These are phyloP conservation scores for Hyla sarda DNA, from an alignment of 2,113 vertebrate genomes.

Conservation along the genomic window DNA sequence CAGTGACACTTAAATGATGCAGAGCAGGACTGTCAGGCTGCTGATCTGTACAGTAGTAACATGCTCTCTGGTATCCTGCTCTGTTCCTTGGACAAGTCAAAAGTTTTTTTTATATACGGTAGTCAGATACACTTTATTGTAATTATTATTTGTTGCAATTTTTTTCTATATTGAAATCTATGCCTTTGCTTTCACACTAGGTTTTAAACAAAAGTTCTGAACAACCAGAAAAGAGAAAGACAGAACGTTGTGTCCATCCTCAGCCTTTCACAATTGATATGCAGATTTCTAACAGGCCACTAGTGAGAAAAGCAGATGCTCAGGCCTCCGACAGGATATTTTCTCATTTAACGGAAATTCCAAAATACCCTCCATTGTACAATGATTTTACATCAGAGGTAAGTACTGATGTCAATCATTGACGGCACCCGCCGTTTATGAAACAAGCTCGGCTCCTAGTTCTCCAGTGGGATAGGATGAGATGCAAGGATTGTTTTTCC, in stretches of 20 bases:
- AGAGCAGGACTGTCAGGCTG: too few relatives aligned
- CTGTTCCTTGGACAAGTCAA: too few relatives aligned
- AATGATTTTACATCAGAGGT: constrained; percentile 69
- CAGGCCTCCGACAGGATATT: constrained; percentile 64
- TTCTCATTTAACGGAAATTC: constrained; percentile 59
- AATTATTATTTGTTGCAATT: too few relatives aligned
- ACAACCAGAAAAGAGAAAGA: background rate
- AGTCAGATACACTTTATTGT: too few relatives aligned
- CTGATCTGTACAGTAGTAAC: too few relatives aligned
- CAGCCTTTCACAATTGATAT: constrained; percentile 55
- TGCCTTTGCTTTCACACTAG: background rate
- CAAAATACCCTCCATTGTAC: constrained; percentile 60
- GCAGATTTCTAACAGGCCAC: constrained; percentile 56
- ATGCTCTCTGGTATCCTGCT: too few relatives aligned
- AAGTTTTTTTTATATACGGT: too few relatives aligned
- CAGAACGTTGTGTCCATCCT: constrained; percentile 7
- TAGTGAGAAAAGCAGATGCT: constrained; percentile 62
- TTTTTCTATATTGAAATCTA: background rate
- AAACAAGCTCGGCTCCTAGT: too few relatives aligned
- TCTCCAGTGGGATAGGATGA: background rate
- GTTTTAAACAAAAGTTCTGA: background rate
- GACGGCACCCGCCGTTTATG: too few relatives aligned
- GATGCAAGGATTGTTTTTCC: too few relatives aligned
- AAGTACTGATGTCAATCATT: too few relatives aligned
- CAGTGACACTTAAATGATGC: too few relatives aligned